These are phyloP conservation scores for Trissolcus japonicus DNA, from an alignment of 2,888 invertebrate species.

Conservation along the genomic window DNA sequence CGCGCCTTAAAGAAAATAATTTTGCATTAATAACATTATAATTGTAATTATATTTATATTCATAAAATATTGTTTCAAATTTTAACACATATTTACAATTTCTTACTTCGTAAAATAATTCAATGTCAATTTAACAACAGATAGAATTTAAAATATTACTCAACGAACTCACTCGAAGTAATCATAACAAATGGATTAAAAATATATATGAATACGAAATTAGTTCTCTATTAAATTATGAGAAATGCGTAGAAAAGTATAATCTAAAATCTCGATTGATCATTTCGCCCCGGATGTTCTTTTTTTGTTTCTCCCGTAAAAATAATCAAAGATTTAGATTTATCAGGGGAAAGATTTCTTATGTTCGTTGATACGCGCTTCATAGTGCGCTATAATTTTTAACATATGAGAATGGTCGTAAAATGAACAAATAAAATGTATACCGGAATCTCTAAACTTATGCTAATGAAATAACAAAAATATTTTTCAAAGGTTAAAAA, in stretches of 20 bases:
- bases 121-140: too few species aligned
- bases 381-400: conserved; percentile 10
- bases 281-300: conserved; percentile 11
- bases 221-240: too few species aligned
- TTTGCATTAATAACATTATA: too few species aligned
- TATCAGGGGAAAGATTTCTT: conserved; percentile 22
- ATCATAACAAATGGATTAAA: not conserved
- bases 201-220: conserved; percentile 5
- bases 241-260: too few species aligned
- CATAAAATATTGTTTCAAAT: too few species aligned
- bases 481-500: not conserved
- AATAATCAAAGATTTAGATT: conserved; percentile 24
- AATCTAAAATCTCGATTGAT: not conserved
- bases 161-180: too few species aligned
- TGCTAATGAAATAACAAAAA: not conserved
- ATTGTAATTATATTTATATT: too few species aligned
- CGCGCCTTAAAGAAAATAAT: too few species aligned
- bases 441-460: not conserved
- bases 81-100: too few species aligned
- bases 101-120: too few species aligned
- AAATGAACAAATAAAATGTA: not conserved
- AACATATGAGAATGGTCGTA: not conserved
- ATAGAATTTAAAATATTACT: too few species aligned
- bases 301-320: conserved; percentile 7
- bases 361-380: conserved; percentile 61